Base-by-base conservation (phyloP, 2,888 invertebrate genomes). In the Meandrusa payeni region DNA sequence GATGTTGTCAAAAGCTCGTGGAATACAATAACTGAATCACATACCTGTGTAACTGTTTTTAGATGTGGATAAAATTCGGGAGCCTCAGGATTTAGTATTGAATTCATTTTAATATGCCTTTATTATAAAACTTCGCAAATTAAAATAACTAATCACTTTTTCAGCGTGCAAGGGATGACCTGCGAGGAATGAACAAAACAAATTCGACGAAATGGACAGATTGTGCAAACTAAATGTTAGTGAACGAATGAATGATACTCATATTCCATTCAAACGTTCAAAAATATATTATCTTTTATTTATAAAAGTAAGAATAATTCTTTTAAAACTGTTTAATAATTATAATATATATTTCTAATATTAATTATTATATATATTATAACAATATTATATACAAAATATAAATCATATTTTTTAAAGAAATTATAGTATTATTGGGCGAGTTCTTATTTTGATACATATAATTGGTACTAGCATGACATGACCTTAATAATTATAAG, bases 1-100 rank as follows among this genome's bases (percentile, higher is more conserved):
- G 37, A 58, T 56, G 55, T 64, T 70, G 60, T 61, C 60, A 15
- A 15, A 57, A 50, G 54, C 47, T 49, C 32, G 15, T 10, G 2
- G 42, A 42, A 55, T 51, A 41, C 45, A 53, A 55, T 50, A 45
- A 52, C 53, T 53, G 54, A 39, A 29, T 31, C 57, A 69, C 74
- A 38, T 53, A 81, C 82, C 76, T 78, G 64, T 40, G 80, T 70
- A 5, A 71, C 62, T 47, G 70, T 59, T 50, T 64, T 67, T 32
- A 80, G 57, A 50, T 73, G 61, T 27, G 81, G 79, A 51, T 69
- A 66, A 57, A 83, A 83, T 50, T 83, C 83, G 20, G 82, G 80
- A 39, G 81, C 82, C 50, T 82, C 81, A 1, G 83, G 83, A 61
- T 83, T 82, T 46, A 83, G 59, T 47, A 57, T 60, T 20, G 76